Conservation (phyloP, 2,113 vertebrate genomes). For the Xerus inauris region DNA sequence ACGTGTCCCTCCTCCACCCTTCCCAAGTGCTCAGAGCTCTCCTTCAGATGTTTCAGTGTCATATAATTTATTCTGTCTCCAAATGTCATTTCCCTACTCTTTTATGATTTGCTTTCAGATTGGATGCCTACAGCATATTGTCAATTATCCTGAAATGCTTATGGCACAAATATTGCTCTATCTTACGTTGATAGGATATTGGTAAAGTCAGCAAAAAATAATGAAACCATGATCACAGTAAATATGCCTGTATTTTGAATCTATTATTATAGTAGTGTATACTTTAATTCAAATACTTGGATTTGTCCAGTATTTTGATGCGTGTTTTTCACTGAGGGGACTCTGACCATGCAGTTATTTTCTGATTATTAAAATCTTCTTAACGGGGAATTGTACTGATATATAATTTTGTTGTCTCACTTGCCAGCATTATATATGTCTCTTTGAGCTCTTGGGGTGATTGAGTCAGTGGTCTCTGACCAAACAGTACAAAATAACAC, state of each 20-base stretch:
- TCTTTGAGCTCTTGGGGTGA: conserved; percentile 67
- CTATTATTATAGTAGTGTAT: not conserved
- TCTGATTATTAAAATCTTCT: conserved; percentile 71
- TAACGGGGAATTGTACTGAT: conserved; percentile 71
- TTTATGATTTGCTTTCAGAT: conserved; percentile 81
- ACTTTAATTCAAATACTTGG: not conserved
- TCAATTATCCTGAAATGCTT: conserved; percentile 73
- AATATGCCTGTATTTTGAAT: conserved; percentile 42
- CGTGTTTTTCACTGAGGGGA: conserved; percentile 64
- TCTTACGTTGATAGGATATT: conserved; percentile 51
- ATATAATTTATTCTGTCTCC: conserved; percentile 80
- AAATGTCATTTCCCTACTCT: conserved; percentile 77
- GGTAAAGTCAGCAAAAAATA: conserved; percentile 73
- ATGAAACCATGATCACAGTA: conserved; percentile 67
- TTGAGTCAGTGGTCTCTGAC: conserved; percentile 2
- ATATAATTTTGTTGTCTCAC: conserved; percentile 72
- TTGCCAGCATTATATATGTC: conserved; percentile 48
- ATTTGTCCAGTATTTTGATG: not conserved
- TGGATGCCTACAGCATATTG: conserved; percentile 69
- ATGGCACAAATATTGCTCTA: conserved; percentile 47
- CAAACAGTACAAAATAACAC: conserved; percentile 54
- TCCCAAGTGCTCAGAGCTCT: not conserved
- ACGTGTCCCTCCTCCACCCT: too few relatives aligned
- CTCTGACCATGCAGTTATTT: not conserved
- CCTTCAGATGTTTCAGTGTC: conserved; percentile 76